phyloP scores from a whole-genome alignment of 2,888 invertebrate species.

The Calliopum simillimum region DNA sequence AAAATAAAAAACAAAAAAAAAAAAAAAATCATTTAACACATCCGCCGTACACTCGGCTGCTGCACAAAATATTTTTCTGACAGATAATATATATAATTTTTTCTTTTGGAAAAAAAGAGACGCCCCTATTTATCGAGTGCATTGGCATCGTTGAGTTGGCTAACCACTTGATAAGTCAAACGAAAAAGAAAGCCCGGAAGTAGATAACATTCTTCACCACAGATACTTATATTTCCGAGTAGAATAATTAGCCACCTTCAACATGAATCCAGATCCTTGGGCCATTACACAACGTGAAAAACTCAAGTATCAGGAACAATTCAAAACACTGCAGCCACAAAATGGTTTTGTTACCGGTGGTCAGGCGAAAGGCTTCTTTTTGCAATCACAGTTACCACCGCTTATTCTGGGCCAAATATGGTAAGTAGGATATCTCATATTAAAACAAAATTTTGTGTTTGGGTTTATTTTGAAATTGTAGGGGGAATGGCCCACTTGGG shows the following conservation, averaged over 20 bases:
- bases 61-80: background rate
- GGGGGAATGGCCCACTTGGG: too few species aligned
- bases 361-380: slow-evolving; percentile 92
- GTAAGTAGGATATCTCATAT: slow-evolving; percentile 74
- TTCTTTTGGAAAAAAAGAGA: background rate
- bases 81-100: background rate
- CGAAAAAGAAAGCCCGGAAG: too few species aligned
- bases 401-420: slow-evolving; percentile 94
- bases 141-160: background rate
- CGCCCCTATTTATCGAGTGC: background rate
- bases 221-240: background rate
- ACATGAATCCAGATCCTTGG: slow-evolving; percentile 81
- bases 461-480: background rate
- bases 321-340: slow-evolving; percentile 85
- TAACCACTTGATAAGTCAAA: background rate
- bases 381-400: slow-evolving; percentile 92
- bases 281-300: slow-evolving; percentile 88
- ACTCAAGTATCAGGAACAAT: slow-evolving; percentile 90
- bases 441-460: background rate
- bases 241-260: background rate
- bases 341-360: slow-evolving; percentile 91
- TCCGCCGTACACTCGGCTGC: background rate
- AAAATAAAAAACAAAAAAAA: background rate
- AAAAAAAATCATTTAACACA: background rate
- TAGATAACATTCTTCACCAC: background rate